These are phyloP conservation scores for Agonopterix arenella DNA, from an alignment of 2,888 invertebrate species.

Conservation along the genomic window DNA sequence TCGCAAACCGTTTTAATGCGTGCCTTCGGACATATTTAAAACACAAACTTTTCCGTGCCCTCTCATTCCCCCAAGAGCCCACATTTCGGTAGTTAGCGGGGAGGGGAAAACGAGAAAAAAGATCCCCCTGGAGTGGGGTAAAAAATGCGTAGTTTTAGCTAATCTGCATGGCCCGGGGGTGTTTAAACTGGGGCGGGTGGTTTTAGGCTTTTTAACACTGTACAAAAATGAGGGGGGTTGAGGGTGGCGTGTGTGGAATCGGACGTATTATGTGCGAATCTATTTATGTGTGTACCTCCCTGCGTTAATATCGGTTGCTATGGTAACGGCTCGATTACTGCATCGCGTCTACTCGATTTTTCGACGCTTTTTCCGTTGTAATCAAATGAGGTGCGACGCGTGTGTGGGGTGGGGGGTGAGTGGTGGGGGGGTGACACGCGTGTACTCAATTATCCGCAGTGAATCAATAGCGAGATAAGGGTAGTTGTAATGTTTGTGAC, in stretches of 20 bases:
- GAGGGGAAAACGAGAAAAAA: conserved; percentile 51
- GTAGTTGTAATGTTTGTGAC: conserved; percentile 66
- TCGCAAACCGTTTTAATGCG: conserved; percentile 66
- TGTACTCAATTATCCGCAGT: conserved; percentile 77
- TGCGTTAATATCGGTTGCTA: conserved; percentile 71
- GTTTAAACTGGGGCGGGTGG: conserved; percentile 35
- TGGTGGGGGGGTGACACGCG: conserved; percentile 59
- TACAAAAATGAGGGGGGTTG: conserved; percentile 64
- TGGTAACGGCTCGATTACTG: conserved; percentile 71
- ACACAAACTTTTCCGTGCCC: conserved; percentile 65
- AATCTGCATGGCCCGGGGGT: conserved; percentile 71
- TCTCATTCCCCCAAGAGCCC: conserved; percentile 34
- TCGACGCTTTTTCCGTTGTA: conserved; percentile 76
- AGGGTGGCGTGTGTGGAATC: conserved; percentile 62
- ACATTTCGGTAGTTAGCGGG: conserved; percentile 71
- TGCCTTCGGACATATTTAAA: conserved; percentile 76
- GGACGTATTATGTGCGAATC: conserved; percentile 72
- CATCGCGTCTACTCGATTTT: conserved; percentile 71
- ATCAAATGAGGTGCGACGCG: conserved; percentile 74
- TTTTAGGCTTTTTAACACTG: conserved; percentile 74
- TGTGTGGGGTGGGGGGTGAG: conserved; percentile 36
- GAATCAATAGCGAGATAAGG: conserved; percentile 77
- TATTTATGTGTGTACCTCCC: conserved; percentile 66
- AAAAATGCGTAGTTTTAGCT: conserved; percentile 83
- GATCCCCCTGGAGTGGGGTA: conserved; percentile 64